Percentiles rank a stretch among this genome's conserved stretches.
These are phyloP conservation scores for Hippocampus barbouri DNA, from an alignment of 2,113 vertebrate species.

Conservation along the genomic window DNA sequence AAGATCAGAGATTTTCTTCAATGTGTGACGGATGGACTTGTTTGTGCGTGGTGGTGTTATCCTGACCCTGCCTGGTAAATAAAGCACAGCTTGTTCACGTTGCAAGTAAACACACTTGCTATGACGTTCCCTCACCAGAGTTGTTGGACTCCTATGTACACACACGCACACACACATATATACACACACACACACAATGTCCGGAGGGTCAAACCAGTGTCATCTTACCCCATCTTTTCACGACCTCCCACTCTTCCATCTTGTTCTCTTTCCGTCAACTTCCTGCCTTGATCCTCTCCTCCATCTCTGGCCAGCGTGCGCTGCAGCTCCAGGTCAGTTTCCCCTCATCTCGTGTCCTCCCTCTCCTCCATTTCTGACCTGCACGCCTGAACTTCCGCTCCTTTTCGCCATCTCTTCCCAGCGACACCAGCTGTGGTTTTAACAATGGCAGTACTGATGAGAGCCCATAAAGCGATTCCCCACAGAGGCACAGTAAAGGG, in stretches of 20 bases:
- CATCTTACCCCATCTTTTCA: slow-evolving; percentile 37
- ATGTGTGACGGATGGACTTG: slow-evolving; percentile 30
- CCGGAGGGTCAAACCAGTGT: slow-evolving; percentile 63
- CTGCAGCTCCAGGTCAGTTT: slow-evolving; percentile 39
- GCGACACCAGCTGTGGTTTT: slow-evolving; percentile 45
- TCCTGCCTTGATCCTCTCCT: slow-evolving; percentile 41
- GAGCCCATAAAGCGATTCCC: slow-evolving; percentile 2
- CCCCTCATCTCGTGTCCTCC: slow-evolving; percentile 40
- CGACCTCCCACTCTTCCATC: slow-evolving; percentile 22
- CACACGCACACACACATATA: slow-evolving; percentile 1
- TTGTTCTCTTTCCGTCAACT: slow-evolving; percentile 47
- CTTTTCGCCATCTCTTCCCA: slow-evolving; percentile 32
- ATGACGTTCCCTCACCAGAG: slow-evolving; percentile 9
- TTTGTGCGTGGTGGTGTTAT: slow-evolving; percentile 28
- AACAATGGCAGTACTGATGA: slow-evolving; percentile 11
- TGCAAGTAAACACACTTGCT: slow-evolving; percentile 29
- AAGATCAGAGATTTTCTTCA: slow-evolving; percentile 10
- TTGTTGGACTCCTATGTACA: not conserved
- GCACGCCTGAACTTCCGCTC: slow-evolving; percentile 35
- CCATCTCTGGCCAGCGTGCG: slow-evolving; percentile 37
- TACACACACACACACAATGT: slow-evolving; percentile 17
- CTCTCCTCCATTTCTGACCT: slow-evolving; percentile 41
- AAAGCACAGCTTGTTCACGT: slow-evolving; percentile 33
- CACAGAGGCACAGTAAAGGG: not conserved
- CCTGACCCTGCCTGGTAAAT: slow-evolving; percentile 40